Evolutionary conservation across 2,113 vertebrate species (phyloP).

Genomic region (Vireo altiloquus): DNA sequence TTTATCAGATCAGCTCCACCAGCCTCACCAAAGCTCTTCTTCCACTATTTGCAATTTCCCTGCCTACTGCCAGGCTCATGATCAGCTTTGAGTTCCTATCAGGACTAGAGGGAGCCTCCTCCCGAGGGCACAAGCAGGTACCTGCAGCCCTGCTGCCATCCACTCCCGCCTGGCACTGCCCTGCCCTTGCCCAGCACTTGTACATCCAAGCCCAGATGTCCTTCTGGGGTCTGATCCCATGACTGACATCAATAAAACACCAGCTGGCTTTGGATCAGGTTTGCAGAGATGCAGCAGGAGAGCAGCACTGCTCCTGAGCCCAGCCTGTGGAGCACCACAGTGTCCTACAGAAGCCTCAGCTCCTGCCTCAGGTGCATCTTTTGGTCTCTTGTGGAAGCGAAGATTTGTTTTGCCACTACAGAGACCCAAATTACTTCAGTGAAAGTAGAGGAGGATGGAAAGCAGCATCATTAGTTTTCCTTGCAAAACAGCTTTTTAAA

Average conservation of each 20-base stretch:
- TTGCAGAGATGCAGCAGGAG: neutral
- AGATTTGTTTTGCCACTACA: neutral
- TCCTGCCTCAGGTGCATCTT: neutral
- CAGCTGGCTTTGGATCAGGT: neutral
- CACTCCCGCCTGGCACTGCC: rapidly evolving
- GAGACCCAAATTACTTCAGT: neutral
- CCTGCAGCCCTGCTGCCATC: neutral
- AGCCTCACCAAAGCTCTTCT: neutral
- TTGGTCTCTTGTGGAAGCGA: rapidly evolving
- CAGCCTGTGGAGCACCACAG: neutral
- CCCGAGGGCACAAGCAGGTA: neutral
- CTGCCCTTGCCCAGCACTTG: neutral
- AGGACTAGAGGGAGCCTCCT: neutral
- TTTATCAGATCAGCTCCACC: neutral
- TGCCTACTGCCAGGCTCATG: neutral
- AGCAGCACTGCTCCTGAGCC: neutral
- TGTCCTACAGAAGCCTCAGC: neutral
- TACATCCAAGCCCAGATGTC: neutral
- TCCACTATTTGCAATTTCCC: neutral
- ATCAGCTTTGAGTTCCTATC: neutral
- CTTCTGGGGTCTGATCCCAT: neutral
- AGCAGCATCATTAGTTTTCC: neutral
- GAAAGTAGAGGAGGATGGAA: neutral
- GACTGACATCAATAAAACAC: neutral
- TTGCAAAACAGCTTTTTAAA: neutral